Conservation (phyloP, 2,797 vertebrate species). For the Rhodeus uyekii region DNA sequence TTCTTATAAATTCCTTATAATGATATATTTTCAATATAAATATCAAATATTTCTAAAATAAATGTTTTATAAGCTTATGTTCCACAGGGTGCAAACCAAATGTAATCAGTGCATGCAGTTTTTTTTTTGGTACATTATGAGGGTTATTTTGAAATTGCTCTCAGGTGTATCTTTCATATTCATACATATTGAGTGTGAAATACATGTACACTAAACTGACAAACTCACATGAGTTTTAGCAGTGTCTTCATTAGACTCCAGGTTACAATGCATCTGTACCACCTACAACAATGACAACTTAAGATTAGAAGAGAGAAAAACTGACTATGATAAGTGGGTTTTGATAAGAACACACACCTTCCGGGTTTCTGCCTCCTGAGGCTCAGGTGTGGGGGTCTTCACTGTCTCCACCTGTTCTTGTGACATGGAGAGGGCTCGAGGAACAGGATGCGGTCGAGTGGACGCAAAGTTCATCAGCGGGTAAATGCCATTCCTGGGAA, state of each 20-base stretch:
- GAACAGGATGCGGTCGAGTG: constrained; percentile 85
- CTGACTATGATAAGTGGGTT: background rate
- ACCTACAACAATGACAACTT: constrained; percentile 74
- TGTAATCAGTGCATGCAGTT: background rate
- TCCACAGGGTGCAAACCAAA: background rate
- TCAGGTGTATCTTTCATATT: background rate
- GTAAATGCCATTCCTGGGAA: constrained; percentile 90
- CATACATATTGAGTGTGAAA: background rate
- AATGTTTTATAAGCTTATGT: background rate
- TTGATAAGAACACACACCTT: constrained; percentile 77
- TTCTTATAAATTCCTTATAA: too few species aligned
- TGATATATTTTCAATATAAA: too few species aligned
- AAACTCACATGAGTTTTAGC: constrained; percentile 90
- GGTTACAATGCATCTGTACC: constrained; percentile 92
- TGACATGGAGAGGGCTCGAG: constrained; percentile 85
- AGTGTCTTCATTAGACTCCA: constrained; percentile 92
- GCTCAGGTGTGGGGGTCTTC: constrained; percentile 93
- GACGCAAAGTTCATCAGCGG: constrained; percentile 96
- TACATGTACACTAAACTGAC: background rate
- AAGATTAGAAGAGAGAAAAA: background rate
- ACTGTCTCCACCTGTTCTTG: constrained; percentile 89
- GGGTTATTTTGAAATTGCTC: background rate
- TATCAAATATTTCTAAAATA: too few species aligned
- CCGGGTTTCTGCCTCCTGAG: constrained; percentile 91
- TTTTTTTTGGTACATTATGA: background rate